Percentiles rank a stretch among this genome's conserved stretches.
phyloP scores from a whole-genome alignment of 2,888 invertebrate species.

The Lasiommata megera region DNA sequence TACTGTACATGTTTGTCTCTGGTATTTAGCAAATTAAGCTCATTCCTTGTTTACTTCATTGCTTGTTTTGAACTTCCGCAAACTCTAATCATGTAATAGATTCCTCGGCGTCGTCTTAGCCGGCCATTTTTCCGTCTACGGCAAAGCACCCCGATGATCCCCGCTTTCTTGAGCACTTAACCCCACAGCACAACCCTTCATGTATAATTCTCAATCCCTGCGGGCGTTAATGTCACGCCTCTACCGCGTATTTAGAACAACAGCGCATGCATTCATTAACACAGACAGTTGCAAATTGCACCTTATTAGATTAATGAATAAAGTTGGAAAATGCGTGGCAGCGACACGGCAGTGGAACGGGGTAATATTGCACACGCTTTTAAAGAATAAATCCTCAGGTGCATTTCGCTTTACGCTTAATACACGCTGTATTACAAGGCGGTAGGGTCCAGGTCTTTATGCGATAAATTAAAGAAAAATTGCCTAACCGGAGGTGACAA shows the following conservation, averaged over 20 bases:
- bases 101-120: background rate
- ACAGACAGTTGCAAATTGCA: conserved; percentile 32
- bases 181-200: conserved; percentile 72
- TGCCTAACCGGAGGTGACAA: conserved; percentile 70
- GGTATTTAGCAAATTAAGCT: no score
- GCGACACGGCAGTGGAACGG: conserved; percentile 44
- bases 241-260: conserved; percentile 63
- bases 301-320: conserved; percentile 27
- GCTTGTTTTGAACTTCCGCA: background rate
- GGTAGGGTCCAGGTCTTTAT: conserved; percentile 37
- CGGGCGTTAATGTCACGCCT: conserved; percentile 79
- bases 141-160: conserved; percentile 54
- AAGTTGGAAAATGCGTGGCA: conserved; percentile 35
- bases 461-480: conserved; percentile 35
- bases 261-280: conserved; percentile 52
- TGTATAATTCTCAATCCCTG: conserved; percentile 70
- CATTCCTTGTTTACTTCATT: no score
- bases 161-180: conserved; percentile 62
- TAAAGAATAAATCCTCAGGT: conserved; percentile 71
- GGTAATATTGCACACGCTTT: conserved; percentile 66
- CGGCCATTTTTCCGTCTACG: conserved; percentile 64
- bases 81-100: background rate
- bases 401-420: conserved; percentile 36
- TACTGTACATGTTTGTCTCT: no score
- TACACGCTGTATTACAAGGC: conserved; percentile 37